Base-by-base conservation (phyloP, 2,888 invertebrate species). In the Diarsia brunnea region DNA sequence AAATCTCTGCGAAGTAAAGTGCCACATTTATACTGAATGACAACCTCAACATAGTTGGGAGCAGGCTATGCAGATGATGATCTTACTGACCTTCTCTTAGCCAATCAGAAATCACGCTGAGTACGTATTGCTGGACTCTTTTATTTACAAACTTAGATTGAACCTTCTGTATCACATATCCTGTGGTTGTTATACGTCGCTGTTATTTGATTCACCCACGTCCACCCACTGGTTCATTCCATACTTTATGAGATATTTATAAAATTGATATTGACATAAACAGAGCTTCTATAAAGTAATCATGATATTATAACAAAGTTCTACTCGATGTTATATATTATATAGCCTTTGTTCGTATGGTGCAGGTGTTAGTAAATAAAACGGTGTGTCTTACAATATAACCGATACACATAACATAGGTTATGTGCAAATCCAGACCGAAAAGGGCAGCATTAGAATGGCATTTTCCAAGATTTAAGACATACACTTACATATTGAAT, bases 221-320 rank as follows among this genome's bases (percentile, higher is more conserved):
- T 82, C 51, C 68, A 53, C 49, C 67, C n/a, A 31, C 24, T 38
- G 21, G 27, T 60, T 31, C n/a, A 58, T 27, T 75, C n/a, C 43
- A 45, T 68, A 47, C 19, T 58, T 64, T 64, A 81, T 58, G n/a
- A 65, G 61, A 63, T 67, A 60, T 69, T 69, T 82, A 55, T 78
- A 66, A 82, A 70, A 83, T 67, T 78, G 43, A 55, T 78, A 76
- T 75, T 81, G 82, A 55, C 49, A 43, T 43, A 43, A 27, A 66
- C 31, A 31, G n/a, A 69, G 31, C 43, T 24, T 43, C 24, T 21
- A 24, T 64, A 72, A 49, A 49, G n/a, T 64, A 31, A 66, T 61
- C 21, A 67, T 61, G 16, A 27, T 64, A 38, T 14, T 64, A 38
- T 14, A 43, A 11, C 16, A 45, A 43, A 11, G 24, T 43, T 49